Evolutionary conservation across 2,888 invertebrate species (phyloP), one percentile per base, ranked within the genome.

Genomic region (Epistrophe eligans): DNA sequence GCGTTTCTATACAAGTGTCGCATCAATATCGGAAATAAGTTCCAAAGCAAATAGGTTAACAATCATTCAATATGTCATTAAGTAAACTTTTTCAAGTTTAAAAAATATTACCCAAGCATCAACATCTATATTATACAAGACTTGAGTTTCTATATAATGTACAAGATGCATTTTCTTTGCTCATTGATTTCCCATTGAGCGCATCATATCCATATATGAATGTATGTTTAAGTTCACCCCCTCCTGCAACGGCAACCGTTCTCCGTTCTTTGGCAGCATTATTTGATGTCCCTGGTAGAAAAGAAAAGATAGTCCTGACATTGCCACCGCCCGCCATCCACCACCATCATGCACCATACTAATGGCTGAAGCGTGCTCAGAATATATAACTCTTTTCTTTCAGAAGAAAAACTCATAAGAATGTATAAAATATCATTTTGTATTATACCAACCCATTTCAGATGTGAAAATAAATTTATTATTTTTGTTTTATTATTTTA

Each of bases 391-490:
- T 80, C 80, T 76, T 62, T 45, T 66, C 71, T 71, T 76, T 71
- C 48, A 15, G 6, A 48, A 24, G 11, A 17, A 71, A 58, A 80
- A 76, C 74, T 76, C 76, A 57, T 80, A 72, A 84, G 79, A 79
- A 72, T 74, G 66, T 84, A 76, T 7, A 35, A 35, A 84, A 84
- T 84, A 71, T 84, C 50, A 80, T 60, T 76, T 76, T 76, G 50
- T 66, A 72, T 64, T 45, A 24, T 24, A 4, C 24, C 24, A 58
- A 67, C 15, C 84, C 76, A 66, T 84, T 80, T 72, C 45, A 35
- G 60, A 76, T 45, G 58, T 58, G 74, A 35, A 80, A 76, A 84
- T 80, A 84, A 79, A 79, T 84, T 79, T 13, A 28, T 43, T 57
- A 15, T 48, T 19, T 64, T 38, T 50, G 43, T 52, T 76, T 32